Evolutionary conservation across 2,113 vertebrate genomes (phyloP), one percentile per base, ranked within the genome.

Genomic region (Sceloporus tristichus): DNA sequence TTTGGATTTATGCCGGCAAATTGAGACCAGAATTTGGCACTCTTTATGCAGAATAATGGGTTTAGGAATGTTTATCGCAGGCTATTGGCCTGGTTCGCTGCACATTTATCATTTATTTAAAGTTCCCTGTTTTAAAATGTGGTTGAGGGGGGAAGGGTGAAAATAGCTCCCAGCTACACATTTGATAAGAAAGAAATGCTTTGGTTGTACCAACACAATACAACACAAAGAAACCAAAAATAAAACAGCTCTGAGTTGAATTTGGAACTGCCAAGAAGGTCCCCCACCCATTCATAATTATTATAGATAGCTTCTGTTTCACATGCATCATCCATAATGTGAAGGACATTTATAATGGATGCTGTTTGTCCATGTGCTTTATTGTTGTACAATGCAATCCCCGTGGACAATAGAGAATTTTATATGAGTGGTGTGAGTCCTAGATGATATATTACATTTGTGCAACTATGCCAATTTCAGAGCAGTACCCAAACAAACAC

Each of bases 61-160:
- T 66, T 86, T 86, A 79, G 75, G 42, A 78, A 66, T 23, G 19
- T 88, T 86, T 86, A 71, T 85, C n/a, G 10, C 87, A 70, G 87
- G 74, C 81, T 53, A 78, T 88, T 84, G 87, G 73, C 87, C 87
- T 70, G 65, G 29, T 59, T 59, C 18, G 10, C 71, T 82, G 79
- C 82, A 89, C 84, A 38, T 70, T 86, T 82, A 85, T 85, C 79
- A 86, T 89, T 89, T 77, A 82, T 89, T 89, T 82, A 89, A 77
- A 82, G 59, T 82, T 82, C 59, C 79, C 23, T 77, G 79, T 86
- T 77, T 77, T 68, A 83, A 83, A 88, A 9, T 76, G 42, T 68
- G 38, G 54, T 14, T 10, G 40, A n/a, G 1, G 1, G 42, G 8
- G 53, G 59, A 23, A 21, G 4, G 34, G 40, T 42, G 14, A 29